Evolutionary conservation across 2,888 invertebrate genomes (phyloP), one percentile per base, ranked within the genome.

Genomic region (Scelioninae gen. 2): DNA sequence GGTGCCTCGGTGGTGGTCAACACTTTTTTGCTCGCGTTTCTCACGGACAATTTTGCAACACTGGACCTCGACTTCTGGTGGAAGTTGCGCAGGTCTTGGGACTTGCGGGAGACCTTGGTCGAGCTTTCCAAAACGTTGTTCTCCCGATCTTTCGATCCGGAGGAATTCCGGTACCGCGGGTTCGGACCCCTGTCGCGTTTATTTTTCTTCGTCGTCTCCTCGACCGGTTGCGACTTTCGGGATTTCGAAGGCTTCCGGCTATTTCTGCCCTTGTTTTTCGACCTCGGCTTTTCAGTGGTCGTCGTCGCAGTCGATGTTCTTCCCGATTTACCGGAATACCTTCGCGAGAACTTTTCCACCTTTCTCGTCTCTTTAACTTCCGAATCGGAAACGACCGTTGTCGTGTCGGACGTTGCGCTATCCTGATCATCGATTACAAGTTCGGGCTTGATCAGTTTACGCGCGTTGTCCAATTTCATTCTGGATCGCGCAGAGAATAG

Each of bases 381-480:
- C 9, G 77, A 41, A 11, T 53, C 35, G 1, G 67, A 25, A 18
- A 61, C 13, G 11, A 60, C 22, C 11, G 65, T 63, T 0, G 63
- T 76, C 9, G 75, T 68, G 25, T 76, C 78, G 28, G 73, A 78
- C 70, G 50, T 75, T 57, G 69, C 67, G 11, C 48, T 57, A 33
- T 72, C 75, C 43, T 72, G 72, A 46, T 81, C 81, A 35, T 80
- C 81, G 25, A 77, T 76, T 39, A 76, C 77, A 52, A 81, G 48
- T 43, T 83, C 84, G 5, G 82, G 81, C 61, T 83, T 84, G 25
- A 83, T 78, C 68, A 83, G 72, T 76, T 82, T 84, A 58, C 80
- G 79, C 28, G 83, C 82, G 46, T 81, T 80, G 39, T 85, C 84
- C 80, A 85, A 63, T 78, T 86, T 86, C 78, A 80, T 78, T 78